Percentiles rank a stretch among this genome's conserved stretches.
Conservation (phyloP, 1,140 invertebrate genomes). For the Parasteatoda tepidariorum region DNA sequence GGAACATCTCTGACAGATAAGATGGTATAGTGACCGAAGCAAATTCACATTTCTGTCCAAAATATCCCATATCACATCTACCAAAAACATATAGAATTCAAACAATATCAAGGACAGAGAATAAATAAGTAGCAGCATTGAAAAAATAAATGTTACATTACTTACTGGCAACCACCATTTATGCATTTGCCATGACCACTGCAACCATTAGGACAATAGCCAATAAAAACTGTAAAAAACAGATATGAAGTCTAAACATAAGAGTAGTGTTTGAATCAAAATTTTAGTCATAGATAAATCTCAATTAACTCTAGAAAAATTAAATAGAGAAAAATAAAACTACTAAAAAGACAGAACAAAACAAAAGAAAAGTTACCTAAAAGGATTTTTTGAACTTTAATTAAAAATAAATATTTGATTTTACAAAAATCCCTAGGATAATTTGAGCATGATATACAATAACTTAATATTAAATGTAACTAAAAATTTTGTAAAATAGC, state of each 20-base stretch:
- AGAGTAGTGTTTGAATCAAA: no score
- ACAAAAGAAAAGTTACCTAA: no score
- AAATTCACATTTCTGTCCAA: constrained; percentile 66
- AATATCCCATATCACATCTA: constrained; percentile 70
- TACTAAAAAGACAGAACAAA: no score
- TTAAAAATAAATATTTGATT: no score
- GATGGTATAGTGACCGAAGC: constrained; percentile 65
- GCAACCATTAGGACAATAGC: constrained; percentile 68
- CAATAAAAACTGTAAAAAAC: constrained; percentile 68
- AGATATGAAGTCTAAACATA: background rate
- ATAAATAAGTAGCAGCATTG: background rate
- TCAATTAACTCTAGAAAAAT: no score
- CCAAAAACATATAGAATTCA: constrained; percentile 5
- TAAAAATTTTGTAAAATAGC: no score
- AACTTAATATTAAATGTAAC: no score
- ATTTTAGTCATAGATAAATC: no score
- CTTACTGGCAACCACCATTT: constrained; percentile 68
- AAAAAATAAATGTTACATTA: constrained; percentile 14
- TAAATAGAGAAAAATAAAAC: no score
- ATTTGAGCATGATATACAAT: no score
- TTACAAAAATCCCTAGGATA: no score
- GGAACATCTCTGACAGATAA: constrained; percentile 66
- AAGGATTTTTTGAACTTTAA: no score
- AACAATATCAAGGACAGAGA: background rate
- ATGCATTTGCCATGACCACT: constrained; percentile 68